These are phyloP conservation scores for Epiblema foenella DNA, from an alignment of 2,888 invertebrate species.

Conservation along the genomic window DNA sequence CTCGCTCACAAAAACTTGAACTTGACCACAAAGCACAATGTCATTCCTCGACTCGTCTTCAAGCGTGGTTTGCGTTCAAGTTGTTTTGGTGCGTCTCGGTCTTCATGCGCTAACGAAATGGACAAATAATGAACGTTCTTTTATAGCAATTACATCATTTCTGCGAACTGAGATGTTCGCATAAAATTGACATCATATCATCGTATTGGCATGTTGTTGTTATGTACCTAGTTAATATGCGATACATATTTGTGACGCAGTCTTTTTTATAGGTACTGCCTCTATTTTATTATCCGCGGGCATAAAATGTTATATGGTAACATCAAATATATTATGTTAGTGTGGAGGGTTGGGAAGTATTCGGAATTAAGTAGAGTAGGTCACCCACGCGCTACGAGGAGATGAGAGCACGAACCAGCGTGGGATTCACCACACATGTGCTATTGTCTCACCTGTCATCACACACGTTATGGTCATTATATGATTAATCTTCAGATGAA, in stretches of 20 bases:
- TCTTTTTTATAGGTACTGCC: conserved; percentile 7
- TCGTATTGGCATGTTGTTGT: conserved; percentile 43
- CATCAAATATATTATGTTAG: conserved; percentile 48
- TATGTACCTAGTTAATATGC: conserved; percentile 32
- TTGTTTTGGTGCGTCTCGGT: conserved; percentile 56
- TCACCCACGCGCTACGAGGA: conserved; percentile 60
- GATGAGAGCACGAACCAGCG: conserved; percentile 59
- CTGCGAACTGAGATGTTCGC: conserved; percentile 50
- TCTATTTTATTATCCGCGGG: conserved; percentile 3
- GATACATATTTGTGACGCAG: conserved; percentile 27
- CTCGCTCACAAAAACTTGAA: conserved; percentile 63
- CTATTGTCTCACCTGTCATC: conserved; percentile 60
- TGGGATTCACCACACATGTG: conserved; percentile 59
- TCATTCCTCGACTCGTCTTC: conserved; percentile 55
- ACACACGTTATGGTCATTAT: conserved; percentile 44
- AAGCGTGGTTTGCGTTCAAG: conserved; percentile 50
- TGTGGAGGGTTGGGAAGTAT: conserved; percentile 49
- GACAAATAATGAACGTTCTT: conserved; percentile 67
- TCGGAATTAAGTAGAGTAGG: conserved; percentile 53
- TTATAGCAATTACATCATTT: conserved; percentile 74
- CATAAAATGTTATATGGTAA: conserved; percentile 8
- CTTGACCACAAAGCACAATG: conserved; percentile 76
- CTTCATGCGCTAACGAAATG: conserved; percentile 68
- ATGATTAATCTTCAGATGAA: conserved; percentile 30
- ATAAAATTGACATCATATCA: conserved; percentile 43